Evolutionary conservation across 2,888 invertebrate genomes (phyloP), one percentile per base, ranked within the genome.

Genomic region (Epinotia brunnichana): DNA sequence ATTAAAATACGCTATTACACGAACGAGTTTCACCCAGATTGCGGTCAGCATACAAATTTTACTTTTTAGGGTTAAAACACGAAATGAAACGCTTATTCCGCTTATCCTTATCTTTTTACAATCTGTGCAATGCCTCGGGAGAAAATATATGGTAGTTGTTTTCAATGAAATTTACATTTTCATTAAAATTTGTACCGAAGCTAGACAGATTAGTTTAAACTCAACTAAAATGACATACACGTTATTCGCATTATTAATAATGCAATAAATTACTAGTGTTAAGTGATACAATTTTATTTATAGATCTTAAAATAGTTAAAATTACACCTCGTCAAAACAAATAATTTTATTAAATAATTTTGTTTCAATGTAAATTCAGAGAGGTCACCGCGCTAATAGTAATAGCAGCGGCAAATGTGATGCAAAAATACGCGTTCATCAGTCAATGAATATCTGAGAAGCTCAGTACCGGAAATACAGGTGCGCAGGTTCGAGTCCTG

Each of bases 1-100:
- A 71, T 59, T 70, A 70, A 62, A 70, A 70, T 59, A 60, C 59
- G 59, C 59, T 66, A 61, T 69, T 69, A 59, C 24, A 71, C 39
- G 41, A 66, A 71, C 70, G 24, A 51, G 70, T 53, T 66, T 41
- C 10, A 24, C 24, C 64, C 19, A 60, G 51, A 66, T 71, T 66
- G 59, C 64, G 64, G 64, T 44, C 70, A 66, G 64, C 59, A 60
- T 59, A 60, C 64, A 60, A 66, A 60, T 66, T 71, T 66, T 59
- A 53, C 63, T 70, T 70, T 70, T 59, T 19, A 53, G 64, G 70
- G 64, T 62, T 62, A 59, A 48, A 53, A 39, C 64, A 70, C 24
- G 63, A 64, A 66, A 71, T 41, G 59, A 64, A 70, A 41, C 59
- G 51, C 59, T 60, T 60, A 54, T 66, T 66, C 57, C 41, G 59